Percentiles rank a stretch among this genome's conserved stretches.
Conservation (phyloP, 2,888 invertebrate genomes). For the Trachelus iudaicus region DNA sequence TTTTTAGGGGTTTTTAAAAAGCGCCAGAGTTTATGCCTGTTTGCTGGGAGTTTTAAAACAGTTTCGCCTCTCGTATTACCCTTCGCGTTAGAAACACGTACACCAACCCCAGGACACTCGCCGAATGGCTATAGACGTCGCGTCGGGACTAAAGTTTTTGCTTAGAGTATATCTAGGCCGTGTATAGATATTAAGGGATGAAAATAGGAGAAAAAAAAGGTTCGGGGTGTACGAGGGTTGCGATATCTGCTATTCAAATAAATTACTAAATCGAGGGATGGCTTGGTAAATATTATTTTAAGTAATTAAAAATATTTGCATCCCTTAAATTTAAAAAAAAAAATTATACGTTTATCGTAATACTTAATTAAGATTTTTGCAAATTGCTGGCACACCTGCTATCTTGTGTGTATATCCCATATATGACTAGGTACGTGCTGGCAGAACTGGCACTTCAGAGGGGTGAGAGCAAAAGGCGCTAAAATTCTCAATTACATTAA, state of each 20-base stretch:
- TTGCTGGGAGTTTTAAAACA: slow-evolving; percentile 47
- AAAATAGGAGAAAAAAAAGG: not conserved
- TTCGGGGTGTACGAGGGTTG: not conserved
- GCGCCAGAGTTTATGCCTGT: slow-evolving; percentile 49
- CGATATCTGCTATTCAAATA: not conserved
- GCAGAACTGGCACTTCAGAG: slow-evolving; percentile 10
- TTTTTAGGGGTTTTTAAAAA: slow-evolving; percentile 53
- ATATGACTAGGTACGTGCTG: not conserved
- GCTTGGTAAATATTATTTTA: not conserved
- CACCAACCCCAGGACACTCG: not conserved
- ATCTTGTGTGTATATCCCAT: not conserved
- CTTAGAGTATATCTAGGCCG: not conserved
- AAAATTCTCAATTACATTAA: slow-evolving; percentile 61
- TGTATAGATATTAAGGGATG: not conserved
- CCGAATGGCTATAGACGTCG: not conserved
- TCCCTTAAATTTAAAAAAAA: not conserved
- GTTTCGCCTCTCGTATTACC: slow-evolving; percentile 24
- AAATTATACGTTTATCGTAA: not conserved
- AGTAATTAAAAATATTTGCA: not conserved
- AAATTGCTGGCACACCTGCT: not conserved
- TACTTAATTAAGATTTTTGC: not conserved
- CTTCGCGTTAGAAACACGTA: not conserved
- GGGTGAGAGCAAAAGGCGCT: slow-evolving; percentile 46
- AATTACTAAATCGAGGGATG: not conserved
- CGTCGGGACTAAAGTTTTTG: not conserved